Evolutionary conservation across 1,140 invertebrate species (phyloP).

Genomic region (Samia ricini): DNA sequence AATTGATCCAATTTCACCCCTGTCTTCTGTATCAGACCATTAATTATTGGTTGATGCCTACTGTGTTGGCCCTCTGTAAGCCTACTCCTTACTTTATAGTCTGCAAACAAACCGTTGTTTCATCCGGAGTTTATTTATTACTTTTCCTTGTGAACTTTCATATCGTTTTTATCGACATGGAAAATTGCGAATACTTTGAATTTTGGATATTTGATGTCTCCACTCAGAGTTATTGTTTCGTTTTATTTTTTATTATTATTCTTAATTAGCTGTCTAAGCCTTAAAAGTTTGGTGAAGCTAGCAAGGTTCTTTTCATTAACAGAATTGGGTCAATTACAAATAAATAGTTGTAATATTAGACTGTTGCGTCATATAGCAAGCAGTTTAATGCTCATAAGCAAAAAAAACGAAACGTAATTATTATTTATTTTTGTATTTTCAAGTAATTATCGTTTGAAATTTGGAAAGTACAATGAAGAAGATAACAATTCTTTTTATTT

Average conservation of each 20-base stretch:
- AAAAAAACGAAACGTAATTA: no score
- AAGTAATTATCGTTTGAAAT: no score
- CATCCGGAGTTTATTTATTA: conserved; percentile 57
- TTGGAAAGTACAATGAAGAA: no score
- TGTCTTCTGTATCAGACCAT: conserved; percentile 53
- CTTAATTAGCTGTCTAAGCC: background rate
- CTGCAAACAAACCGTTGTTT: conserved; percentile 68
- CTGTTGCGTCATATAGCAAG: no score
- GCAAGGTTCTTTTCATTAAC: no score
- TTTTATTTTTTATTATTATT: background rate
- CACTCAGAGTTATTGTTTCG: background rate
- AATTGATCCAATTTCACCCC: conserved; percentile 73
- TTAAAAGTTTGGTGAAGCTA: no score
- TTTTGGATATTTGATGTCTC: conserved; percentile 7
- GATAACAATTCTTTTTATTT: no score
- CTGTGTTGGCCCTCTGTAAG: conserved; percentile 31
- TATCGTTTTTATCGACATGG: conserved; percentile 36
- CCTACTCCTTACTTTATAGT: conserved; percentile 53
- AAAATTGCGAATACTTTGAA: conserved; percentile 30
- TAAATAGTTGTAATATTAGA: no score
- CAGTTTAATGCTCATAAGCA: no score
- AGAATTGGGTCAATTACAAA: no score
- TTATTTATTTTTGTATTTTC: no score
- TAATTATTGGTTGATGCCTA: conserved; percentile 63
- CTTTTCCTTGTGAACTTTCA: conserved; percentile 46